Conservation (phyloP, 2,113 vertebrate species). For the Heterotis niloticus region DNA sequence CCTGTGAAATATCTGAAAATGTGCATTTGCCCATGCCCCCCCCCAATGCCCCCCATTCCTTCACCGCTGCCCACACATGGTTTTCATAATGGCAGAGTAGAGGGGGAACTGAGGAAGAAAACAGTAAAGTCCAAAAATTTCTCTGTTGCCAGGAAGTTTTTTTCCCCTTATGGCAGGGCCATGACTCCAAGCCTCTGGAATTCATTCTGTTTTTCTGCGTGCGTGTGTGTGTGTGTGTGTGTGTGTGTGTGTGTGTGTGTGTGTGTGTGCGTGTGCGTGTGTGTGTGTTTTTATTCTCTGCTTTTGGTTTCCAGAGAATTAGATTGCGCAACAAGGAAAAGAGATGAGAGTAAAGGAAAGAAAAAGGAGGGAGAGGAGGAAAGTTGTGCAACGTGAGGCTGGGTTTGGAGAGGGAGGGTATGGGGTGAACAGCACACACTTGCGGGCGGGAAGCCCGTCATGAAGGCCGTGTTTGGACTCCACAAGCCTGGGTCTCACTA, state of each 20-base stretch:
- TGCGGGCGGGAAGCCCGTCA: neutral
- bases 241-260: too few relatives aligned
- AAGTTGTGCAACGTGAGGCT: conserved; percentile 17
- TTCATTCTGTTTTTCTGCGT: conserved; percentile 17
- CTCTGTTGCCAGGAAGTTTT: conserved; percentile 32
- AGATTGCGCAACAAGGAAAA: conserved; percentile 37
- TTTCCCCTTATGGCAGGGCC: conserved; percentile 27
- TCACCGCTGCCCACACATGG: conserved; percentile 11
- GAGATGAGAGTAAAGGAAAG: neutral
- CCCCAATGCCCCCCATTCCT: conserved; percentile 9
- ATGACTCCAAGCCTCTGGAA: conserved; percentile 42
- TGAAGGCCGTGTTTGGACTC: conserved; percentile 24
- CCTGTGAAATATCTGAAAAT: too few relatives aligned
- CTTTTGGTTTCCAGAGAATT: conserved; percentile 23
- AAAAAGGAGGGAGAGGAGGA: neutral
- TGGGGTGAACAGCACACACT: neutral
- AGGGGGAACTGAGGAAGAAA: conserved; percentile 10
- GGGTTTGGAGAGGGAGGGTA: too few relatives aligned
- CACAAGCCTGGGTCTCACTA: conserved; percentile 3
- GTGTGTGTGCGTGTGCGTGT: too few relatives aligned
- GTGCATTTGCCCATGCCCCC: neutral
- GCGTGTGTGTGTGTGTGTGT: too few relatives aligned
- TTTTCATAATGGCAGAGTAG: conserved; percentile 13
- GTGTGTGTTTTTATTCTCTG: conserved; percentile 14
- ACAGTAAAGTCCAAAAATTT: conserved; percentile 37